phyloP scores from a whole-genome alignment of 2,113 vertebrate genomes.

The Grus americana region DNA sequence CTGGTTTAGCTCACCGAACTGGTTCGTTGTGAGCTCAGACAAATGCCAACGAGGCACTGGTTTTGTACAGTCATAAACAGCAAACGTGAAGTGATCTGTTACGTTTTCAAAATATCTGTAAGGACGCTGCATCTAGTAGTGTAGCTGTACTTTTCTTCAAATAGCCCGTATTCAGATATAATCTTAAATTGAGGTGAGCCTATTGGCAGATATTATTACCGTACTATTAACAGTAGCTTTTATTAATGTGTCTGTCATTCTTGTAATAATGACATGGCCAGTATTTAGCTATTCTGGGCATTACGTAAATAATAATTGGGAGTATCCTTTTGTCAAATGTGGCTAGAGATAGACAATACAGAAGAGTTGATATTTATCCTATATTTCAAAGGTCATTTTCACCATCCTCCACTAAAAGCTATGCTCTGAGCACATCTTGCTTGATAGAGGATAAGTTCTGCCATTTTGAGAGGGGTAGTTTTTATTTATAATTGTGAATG shows the following conservation, averaged over 20 bases:
- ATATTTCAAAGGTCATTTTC: constrained; percentile 21
- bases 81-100: neutral
- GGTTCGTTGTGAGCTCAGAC: neutral
- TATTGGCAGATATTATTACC: neutral
- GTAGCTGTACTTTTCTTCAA: neutral
- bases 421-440: constrained; percentile 48
- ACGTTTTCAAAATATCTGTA: neutral
- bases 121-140: neutral
- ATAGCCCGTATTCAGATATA: neutral
- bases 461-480: constrained; percentile 67
- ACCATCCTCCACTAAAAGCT: constrained; percentile 30
- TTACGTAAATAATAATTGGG: neutral
- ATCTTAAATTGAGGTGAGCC: neutral
- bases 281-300: neutral
- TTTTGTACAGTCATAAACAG: neutral
- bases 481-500: constrained; percentile 76
- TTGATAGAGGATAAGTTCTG: constrained; percentile 63
- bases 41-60: neutral
- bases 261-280: neutral
- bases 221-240: neutral
- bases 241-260: neutral
- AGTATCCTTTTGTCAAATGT: neutral
- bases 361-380: neutral
- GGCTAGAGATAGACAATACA: neutral
- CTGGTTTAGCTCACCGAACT: neutral